A percentile compares a stretch with the other conserved stretches of the same genome.
phyloP scores from a whole-genome alignment of 2,113 vertebrate species.

The Nymphicus hollandicus region DNA sequence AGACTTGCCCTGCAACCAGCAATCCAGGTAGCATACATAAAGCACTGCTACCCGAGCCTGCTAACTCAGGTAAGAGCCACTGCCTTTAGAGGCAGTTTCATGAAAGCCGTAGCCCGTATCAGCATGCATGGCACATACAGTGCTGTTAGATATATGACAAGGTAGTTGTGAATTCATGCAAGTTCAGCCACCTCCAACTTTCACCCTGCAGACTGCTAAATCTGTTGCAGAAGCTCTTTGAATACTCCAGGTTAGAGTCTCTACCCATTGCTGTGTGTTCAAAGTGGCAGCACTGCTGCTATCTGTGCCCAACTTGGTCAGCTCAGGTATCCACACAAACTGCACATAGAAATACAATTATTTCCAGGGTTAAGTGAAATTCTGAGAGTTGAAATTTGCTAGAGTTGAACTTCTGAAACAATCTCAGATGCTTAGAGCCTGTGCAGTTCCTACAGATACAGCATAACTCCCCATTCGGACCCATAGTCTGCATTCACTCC shows the following conservation, averaged over 20 bases:
- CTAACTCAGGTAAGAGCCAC: background rate
- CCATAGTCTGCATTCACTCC: background rate
- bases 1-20: background rate
- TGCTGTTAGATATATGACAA: fast-evolving
- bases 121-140: background rate
- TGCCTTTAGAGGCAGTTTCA: background rate
- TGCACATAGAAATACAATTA: background rate
- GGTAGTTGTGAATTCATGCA: fast-evolving
- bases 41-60: background rate
- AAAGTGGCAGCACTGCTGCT: background rate
- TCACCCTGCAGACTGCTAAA: background rate
- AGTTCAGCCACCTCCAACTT: background rate
- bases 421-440: background rate
- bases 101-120: background rate
- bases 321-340: background rate
- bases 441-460: background rate
- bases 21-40: background rate
- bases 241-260: background rate
- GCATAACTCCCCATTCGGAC: background rate
- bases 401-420: background rate
- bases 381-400: background rate
- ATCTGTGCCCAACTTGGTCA: fast-evolving
- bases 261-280: fast-evolving
- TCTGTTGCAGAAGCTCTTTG: background rate
- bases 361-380: background rate